A percentile compares a stretch with the other conserved stretches of the same genome.
phyloP scores from a whole-genome alignment of 2,113 vertebrate genomes.

The Melanerpes aurifrons region DNA sequence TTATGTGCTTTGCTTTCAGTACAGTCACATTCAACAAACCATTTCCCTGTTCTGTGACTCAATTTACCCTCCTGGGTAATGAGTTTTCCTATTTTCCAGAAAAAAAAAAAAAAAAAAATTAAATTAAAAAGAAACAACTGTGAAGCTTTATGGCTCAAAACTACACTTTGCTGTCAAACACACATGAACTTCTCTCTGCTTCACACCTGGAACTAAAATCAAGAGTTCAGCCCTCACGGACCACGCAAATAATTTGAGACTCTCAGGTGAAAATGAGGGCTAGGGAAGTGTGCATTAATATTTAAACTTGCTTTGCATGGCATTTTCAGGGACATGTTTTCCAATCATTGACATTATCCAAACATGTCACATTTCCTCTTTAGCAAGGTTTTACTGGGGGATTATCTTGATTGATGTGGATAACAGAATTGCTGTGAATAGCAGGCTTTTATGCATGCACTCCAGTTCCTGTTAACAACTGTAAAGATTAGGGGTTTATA shows the following conservation, averaged over 20 bases:
- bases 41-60: neutral
- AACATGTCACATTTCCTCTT: conserved; percentile 45
- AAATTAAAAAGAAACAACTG: neutral
- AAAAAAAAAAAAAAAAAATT: neutral
- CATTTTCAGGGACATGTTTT: conserved; percentile 42
- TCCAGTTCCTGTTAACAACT: conserved; percentile 47
- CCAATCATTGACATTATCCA: conserved; percentile 49
- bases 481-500: conserved; percentile 53
- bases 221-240: neutral
- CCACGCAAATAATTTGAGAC: neutral
- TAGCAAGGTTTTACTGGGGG: conserved; percentile 32
- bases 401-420: conserved; percentile 48
- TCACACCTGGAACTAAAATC: conserved; percentile 1
- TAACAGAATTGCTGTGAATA: conserved; percentile 1
- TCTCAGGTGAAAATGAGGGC: neutral
- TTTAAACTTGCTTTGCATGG: conserved; percentile 46
- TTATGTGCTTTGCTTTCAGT: neutral
- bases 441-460: neutral
- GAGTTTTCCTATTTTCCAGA: neutral
- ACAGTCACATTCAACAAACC: neutral
- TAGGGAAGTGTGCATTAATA: conserved; percentile 22
- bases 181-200: neutral
- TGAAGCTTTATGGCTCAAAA: neutral
- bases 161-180: neutral
- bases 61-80: neutral